Percentiles rank a stretch among this genome's conserved stretches.
Conservation (phyloP, 92 coral and sea anemone species). For the Parazoanthus atlanticus region DNA sequence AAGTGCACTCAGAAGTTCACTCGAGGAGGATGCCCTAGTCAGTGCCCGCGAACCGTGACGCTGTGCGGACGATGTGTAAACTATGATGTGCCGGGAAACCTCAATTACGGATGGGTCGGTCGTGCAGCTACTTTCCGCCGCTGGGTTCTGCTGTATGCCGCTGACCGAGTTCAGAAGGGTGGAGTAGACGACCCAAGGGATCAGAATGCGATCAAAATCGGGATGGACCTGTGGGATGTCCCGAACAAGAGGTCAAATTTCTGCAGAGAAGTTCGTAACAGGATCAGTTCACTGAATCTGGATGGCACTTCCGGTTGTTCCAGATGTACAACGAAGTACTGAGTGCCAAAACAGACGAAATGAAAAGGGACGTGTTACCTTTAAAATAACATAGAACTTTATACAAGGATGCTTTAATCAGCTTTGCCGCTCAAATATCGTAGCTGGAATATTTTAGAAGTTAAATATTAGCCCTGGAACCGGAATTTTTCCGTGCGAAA, state of each 20-base stretch:
- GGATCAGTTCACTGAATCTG: slow-evolving; percentile 20
- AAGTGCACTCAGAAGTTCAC: slow-evolving; percentile 45
- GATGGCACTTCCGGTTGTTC: neutral
- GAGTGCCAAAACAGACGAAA: too few species aligned
- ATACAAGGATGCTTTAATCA: too few species aligned
- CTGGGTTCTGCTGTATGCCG: slow-evolving; percentile 45
- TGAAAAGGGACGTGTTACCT: neutral
- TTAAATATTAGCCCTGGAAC: too few species aligned
- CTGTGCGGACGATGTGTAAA: slow-evolving; percentile 38
- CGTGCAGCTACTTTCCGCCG: slow-evolving; percentile 52
- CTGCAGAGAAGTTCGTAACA: slow-evolving; percentile 24
- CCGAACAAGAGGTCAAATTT: slow-evolving; percentile 3
- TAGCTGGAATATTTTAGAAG: too few species aligned
- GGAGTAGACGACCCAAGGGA: slow-evolving; percentile 56
- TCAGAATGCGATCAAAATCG: slow-evolving; percentile 56
- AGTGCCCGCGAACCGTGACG: slow-evolving; percentile 48
- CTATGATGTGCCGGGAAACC: slow-evolving; percentile 55
- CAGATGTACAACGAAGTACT: neutral
- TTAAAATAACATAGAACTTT: neutral
- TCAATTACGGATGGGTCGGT: slow-evolving; percentile 51
- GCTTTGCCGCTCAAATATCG: too few species aligned
- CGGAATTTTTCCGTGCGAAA: too few species aligned
- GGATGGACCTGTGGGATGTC: slow-evolving; percentile 49
- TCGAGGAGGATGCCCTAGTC: slow-evolving; percentile 25
- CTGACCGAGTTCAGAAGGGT: slow-evolving; percentile 55